A percentile compares a stretch with the other conserved stretches of the same genome.
Evolutionary conservation across 2,113 vertebrate species (phyloP).

Genomic region (Ptilonorhynchus violaceus): DNA sequence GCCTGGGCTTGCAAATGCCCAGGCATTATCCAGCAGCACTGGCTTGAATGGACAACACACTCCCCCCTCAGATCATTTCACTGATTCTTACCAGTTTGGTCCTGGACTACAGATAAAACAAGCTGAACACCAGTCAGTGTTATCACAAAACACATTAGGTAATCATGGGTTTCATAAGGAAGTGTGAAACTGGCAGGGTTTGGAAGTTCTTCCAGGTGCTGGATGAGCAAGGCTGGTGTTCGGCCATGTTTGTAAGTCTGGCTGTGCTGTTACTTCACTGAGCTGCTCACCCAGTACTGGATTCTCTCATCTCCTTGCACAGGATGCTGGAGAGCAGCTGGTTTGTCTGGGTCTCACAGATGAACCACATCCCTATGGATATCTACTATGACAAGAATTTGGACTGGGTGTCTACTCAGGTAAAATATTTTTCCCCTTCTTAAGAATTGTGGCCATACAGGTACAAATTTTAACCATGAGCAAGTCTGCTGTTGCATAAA

Average conservation of each 20-base stretch:
- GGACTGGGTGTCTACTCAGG: constrained; percentile 82
- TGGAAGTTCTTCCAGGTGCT: neutral
- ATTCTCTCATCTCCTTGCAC: neutral
- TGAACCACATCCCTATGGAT: constrained; percentile 68
- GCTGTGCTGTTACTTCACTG: neutral
- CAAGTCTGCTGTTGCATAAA: neutral
- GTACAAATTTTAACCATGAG: neutral
- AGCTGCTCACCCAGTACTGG: neutral
- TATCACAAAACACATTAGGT: neutral
- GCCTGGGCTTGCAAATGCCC: neutral
- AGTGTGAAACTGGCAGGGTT: neutral
- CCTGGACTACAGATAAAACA: neutral
- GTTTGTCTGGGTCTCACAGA: constrained; percentile 77
- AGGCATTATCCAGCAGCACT: neutral
- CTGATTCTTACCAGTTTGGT: neutral
- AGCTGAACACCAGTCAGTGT: neutral
- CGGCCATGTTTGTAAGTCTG: neutral
- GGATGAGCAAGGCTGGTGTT: neutral
- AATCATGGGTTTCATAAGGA: neutral
- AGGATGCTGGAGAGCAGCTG: constrained; percentile 73
- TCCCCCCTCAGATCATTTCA: neutral
- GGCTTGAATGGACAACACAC: neutral
- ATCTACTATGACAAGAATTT: constrained; percentile 75
- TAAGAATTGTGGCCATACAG: neutral
- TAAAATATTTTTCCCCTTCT: neutral